Base-by-base conservation (phyloP, 2,888 invertebrate species). In the Brachycybe producta region DNA sequence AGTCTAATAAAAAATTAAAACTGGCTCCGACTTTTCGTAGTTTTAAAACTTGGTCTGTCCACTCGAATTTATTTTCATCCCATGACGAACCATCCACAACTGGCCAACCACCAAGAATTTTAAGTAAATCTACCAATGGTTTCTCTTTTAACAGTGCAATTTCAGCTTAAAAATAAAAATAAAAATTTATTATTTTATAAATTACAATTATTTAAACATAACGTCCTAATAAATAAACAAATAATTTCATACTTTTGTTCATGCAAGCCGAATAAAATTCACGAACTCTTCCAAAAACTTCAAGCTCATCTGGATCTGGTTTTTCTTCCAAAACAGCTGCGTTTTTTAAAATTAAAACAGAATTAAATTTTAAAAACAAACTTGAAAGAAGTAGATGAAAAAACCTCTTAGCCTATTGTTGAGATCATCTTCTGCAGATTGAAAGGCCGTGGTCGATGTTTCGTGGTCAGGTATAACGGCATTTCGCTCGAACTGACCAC, bases 71-170 rank as follows among this genome's bases (percentile, higher is more conserved):
- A 0, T 66, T 66, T 15, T 49, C 56, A 57, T 79, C 74, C 90
- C 90, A 91, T 0, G 64, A 56, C 27, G 77, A 73, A 0, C 82
- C 87, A 56, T 82, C 80, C 32, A 91, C 70, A n/a, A 85, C 82
- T 0, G 95, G 94, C 92, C 92, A 95, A 2, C 91, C 91, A 1
- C 94, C 92, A 21, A 94, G 73, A n/a, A 75, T 71, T 30, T 74
- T 72, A 48, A 92, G 68, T 64, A 88, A 79, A 1, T 74, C 70
- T 49, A 76, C 67, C 34, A 92, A 74, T 0, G 91, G 88, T 2
- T 70, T 68, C 38, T 84, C 66, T 0, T 87, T 91, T 43, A 81
- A 75, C 2, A 76, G 70, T 64, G 92, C 88, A 60, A 94, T 91
- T 19, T 79, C 68, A 56, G 79, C 88, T 88, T 65, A 21, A 52